phyloP scores from a whole-genome alignment of 1,140 invertebrate species.

The Asbolus verrucosus region DNA sequence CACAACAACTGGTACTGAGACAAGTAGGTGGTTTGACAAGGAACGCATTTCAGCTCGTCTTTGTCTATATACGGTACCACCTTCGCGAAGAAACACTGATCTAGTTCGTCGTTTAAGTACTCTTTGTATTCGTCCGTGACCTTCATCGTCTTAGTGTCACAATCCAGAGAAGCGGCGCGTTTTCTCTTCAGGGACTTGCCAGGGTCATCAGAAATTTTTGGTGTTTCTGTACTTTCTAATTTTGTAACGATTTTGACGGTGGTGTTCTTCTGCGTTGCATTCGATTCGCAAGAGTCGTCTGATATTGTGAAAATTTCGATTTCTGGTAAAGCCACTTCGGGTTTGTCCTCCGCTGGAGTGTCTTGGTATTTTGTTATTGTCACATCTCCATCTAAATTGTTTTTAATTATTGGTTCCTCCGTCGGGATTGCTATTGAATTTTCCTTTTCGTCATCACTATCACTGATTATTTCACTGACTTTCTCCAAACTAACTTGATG shows the following conservation, averaged over 20 bases:
- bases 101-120: constrained; percentile 23
- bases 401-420: too few species aligned
- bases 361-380: constrained; percentile 19
- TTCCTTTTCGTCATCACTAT: too few species aligned
- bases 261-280: too few species aligned
- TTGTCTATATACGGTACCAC: constrained; percentile 50
- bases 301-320: constrained; percentile 17
- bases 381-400: too few species aligned
- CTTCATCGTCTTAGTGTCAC: neutral
- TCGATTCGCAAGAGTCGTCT: neutral
- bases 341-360: neutral
- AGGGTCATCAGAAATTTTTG: too few species aligned
- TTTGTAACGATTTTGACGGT: too few species aligned
- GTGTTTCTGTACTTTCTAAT: too few species aligned
- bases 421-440: too few species aligned
- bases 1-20: constrained; percentile 61
- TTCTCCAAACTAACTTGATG: too few species aligned
- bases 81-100: constrained; percentile 24
- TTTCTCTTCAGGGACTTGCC: too few species aligned
- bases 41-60: constrained; percentile 61
- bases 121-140: constrained; percentile 20
- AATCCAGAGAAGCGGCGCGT: too few species aligned
- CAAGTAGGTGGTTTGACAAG: constrained; percentile 63
- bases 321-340: neutral
- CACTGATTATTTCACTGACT: too few species aligned